Evolutionary conservation across 2,113 vertebrate species (phyloP).

Genomic region (Gallinago paraguaiae): DNA sequence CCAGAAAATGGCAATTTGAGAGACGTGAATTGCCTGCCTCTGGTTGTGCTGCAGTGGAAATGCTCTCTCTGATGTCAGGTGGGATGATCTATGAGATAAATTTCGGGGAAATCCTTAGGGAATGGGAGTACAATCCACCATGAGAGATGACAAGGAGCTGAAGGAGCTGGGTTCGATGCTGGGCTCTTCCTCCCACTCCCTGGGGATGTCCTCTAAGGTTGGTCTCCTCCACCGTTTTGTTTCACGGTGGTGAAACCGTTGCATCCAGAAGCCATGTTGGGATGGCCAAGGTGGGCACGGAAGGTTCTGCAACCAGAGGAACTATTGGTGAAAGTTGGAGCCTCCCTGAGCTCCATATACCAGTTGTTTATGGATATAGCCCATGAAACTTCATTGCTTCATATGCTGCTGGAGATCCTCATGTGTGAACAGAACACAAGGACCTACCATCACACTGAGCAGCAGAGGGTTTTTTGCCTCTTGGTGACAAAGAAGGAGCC

Average conservation of each 20-base stretch:
- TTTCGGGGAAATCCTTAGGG: background rate
- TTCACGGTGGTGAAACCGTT: background rate
- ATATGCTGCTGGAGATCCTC: background rate
- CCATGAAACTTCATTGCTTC: background rate
- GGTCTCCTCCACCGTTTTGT: background rate
- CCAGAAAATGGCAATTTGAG: background rate
- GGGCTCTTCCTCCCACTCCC: background rate
- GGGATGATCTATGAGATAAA: background rate
- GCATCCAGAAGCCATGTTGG: background rate
- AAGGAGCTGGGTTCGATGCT: background rate
- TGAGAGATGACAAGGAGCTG: background rate
- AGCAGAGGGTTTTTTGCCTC: rapidly evolving
- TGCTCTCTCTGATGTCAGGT: background rate
- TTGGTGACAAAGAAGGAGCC: background rate
- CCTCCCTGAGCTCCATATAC: background rate
- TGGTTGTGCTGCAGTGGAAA: background rate
- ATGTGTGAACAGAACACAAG: rapidly evolving
- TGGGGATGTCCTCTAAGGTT: rapidly evolving
- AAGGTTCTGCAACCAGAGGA: background rate
- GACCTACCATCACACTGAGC: background rate
- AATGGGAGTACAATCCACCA: background rate
- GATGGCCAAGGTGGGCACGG: background rate
- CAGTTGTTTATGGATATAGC: too few relatives aligned
- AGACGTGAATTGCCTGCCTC: background rate
- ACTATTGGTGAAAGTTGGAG: rapidly evolving